Evolutionary conservation across 2,797 vertebrate genomes (phyloP).

Genomic region (Pyrocephalus nanus): DNA sequence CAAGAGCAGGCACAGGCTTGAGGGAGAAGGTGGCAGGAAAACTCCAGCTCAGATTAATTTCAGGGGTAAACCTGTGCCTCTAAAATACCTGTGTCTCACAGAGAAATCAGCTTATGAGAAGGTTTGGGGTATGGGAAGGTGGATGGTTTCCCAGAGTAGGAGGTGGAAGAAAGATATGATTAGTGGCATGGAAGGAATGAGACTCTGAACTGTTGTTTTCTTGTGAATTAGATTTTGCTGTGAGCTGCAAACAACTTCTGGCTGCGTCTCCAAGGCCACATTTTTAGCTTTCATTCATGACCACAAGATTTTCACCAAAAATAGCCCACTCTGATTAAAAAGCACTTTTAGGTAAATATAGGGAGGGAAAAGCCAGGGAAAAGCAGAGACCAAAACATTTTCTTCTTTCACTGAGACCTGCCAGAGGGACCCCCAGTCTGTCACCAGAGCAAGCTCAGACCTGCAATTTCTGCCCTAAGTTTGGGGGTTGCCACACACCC

Average conservation of each 20-base stretch:
- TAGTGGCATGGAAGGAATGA: background rate
- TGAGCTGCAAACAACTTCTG: background rate
- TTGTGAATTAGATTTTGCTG: background rate
- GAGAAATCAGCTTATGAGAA: background rate
- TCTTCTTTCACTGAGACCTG: fast-evolving
- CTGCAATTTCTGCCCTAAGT: background rate
- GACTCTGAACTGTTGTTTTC: background rate
- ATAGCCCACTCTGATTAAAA: background rate
- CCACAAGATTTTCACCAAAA: background rate
- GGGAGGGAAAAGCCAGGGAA: background rate
- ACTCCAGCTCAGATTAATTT: background rate
- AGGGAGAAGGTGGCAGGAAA: background rate
- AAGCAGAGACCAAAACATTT: background rate
- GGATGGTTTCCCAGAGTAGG: background rate
- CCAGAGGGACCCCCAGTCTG: background rate
- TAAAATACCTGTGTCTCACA: fast-evolving
- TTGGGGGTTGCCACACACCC: background rate
- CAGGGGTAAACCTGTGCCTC: background rate
- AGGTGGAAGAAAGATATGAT: background rate
- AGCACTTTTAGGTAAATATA: background rate
- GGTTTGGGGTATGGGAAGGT: fast-evolving
- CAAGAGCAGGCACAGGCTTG: fast-evolving
- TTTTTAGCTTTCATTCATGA: background rate
- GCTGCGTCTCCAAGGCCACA: fast-evolving
- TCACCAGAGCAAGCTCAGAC: background rate